Percentiles rank a stretch among this genome's conserved stretches.
Conservation (phyloP, 2,113 vertebrate genomes). For the Amphiprion percula region DNA sequence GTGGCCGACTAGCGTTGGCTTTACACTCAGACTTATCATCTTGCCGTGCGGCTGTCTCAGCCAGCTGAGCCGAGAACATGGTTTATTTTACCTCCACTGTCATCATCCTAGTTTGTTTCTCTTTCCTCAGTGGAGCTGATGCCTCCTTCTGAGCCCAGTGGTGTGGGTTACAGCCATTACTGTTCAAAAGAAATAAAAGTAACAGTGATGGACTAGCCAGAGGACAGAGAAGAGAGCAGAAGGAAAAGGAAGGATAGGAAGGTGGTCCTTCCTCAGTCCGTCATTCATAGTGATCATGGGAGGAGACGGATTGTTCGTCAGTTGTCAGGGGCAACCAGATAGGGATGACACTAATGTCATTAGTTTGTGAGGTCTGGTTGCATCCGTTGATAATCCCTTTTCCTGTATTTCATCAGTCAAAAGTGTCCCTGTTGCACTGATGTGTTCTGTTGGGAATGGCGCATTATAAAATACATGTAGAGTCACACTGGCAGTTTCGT, state of each 20-base stretch:
- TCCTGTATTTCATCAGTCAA: constrained; percentile 54
- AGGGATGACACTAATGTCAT: constrained; percentile 74
- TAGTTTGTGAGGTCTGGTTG: constrained; percentile 73
- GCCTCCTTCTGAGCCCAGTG: constrained; percentile 35
- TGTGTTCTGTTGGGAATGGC: constrained; percentile 11
- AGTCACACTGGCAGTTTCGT: too few species aligned
- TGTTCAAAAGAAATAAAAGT: constrained; percentile 27
- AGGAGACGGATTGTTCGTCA: constrained; percentile 51
- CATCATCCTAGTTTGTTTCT: constrained; percentile 73
- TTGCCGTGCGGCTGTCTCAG: constrained; percentile 30
- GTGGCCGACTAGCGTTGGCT: constrained; percentile 58
- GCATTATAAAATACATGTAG: neutral
- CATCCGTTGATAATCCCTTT: constrained; percentile 62
- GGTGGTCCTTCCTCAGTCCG: constrained; percentile 27
- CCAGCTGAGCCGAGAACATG: constrained; percentile 40
- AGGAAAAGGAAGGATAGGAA: neutral
- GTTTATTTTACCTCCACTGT: constrained; percentile 76
- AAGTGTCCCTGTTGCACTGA: constrained; percentile 21
- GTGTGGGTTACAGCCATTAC: constrained; percentile 56
- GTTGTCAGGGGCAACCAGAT: constrained; percentile 71
- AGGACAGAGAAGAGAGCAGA: constrained; percentile 33
- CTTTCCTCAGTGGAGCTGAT: constrained; percentile 54
- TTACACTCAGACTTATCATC: constrained; percentile 44
- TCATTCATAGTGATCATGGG: constrained; percentile 31
- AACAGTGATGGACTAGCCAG: constrained; percentile 14